These are phyloP conservation scores for Meteorus sp. DNA, from an alignment of 1,140 invertebrate genomes.

Conservation along the genomic window DNA sequence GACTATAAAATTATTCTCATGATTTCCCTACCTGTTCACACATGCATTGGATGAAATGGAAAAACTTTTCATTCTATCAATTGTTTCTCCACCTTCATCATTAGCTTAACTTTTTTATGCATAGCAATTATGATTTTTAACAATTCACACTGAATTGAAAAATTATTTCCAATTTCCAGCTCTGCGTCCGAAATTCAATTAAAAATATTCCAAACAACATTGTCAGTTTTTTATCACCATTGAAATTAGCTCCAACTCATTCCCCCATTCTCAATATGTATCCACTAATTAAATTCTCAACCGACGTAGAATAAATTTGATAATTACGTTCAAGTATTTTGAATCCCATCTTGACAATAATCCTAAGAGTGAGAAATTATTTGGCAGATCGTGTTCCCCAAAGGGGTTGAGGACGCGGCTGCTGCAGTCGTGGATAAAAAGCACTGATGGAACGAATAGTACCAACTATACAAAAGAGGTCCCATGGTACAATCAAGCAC, in stretches of 20 bases:
- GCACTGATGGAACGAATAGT: not conserved
- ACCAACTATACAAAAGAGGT: too few relatives aligned
- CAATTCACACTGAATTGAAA: too few relatives aligned
- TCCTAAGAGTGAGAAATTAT: not conserved
- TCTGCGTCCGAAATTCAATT: too few relatives aligned
- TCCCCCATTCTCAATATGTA: too few relatives aligned
- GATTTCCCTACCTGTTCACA: not conserved
- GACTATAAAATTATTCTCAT: not conserved
- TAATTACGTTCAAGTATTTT: not conserved
- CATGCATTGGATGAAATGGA: not conserved
- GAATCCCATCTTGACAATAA: not conserved
- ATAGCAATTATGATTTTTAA: too few relatives aligned
- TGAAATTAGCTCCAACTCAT: too few relatives aligned
- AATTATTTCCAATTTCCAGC: too few relatives aligned
- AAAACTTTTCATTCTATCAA: not conserved
- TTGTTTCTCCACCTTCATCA: not conserved
- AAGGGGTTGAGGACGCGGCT: too few relatives aligned
- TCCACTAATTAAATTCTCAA: not conserved
- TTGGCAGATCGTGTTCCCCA: not conserved
- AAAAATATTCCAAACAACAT: too few relatives aligned
- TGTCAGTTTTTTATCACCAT: too few relatives aligned
- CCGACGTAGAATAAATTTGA: not conserved
- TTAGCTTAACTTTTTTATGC: not conserved
- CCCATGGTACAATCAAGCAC: slow-evolving; percentile 12
- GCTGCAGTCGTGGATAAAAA: too few relatives aligned